These are phyloP conservation scores for Loriculus beryllinus DNA, from an alignment of 2,797 vertebrate species.

Conservation along the genomic window DNA sequence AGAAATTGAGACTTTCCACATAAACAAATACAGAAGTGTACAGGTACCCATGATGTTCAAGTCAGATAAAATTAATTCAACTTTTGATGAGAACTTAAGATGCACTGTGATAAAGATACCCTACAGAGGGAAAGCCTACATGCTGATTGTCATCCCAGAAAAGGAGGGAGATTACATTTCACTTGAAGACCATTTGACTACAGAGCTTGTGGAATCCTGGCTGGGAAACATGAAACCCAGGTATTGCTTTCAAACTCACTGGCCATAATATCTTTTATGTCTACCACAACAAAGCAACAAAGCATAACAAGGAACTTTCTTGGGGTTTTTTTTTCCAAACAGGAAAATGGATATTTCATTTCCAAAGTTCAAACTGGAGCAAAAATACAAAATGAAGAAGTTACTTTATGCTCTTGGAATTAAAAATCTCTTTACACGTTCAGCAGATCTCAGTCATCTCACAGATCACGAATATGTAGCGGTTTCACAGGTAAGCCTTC, in stretches of 20 bases:
- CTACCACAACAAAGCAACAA: background rate
- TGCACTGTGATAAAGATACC: constrained; percentile 85
- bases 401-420: constrained; percentile 85
- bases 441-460: constrained; percentile 83
- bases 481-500: constrained; percentile 84
- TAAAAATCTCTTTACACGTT: constrained; percentile 75
- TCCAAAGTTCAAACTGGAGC: constrained; percentile 90
- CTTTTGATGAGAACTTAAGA: constrained; percentile 76
- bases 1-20: constrained; percentile 76
- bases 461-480: constrained; percentile 69
- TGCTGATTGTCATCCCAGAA: constrained; percentile 86
- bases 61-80: constrained; percentile 75
- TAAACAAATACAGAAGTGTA: constrained; percentile 85
- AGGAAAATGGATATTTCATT: constrained; percentile 87
- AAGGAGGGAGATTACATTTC: constrained; percentile 79
- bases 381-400: constrained; percentile 84
- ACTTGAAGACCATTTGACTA: constrained; percentile 85
- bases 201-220: constrained; percentile 81
- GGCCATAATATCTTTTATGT: background rate
- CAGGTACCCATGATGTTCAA: constrained; percentile 88
- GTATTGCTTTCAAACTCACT: constrained; percentile 68
- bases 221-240: constrained; percentile 76
- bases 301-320: background rate
- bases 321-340: background rate
- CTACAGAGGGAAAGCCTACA: constrained; percentile 82